These are phyloP conservation scores for Margarornis squamiger DNA, from an alignment of 2,797 vertebrate species.

Conservation along the genomic window DNA sequence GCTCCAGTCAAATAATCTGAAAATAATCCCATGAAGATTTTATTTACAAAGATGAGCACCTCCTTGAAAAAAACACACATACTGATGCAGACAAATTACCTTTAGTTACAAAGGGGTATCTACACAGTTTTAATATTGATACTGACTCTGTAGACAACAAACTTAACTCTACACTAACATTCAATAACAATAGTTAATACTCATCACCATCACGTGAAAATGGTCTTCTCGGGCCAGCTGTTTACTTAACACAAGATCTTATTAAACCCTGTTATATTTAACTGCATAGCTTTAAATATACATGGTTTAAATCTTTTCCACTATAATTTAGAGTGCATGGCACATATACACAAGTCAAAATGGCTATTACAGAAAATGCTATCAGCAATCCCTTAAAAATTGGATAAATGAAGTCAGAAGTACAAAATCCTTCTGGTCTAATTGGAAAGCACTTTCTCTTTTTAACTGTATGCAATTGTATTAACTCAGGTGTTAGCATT, in stretches of 20 bases:
- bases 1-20: constrained; percentile 53
- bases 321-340: background rate
- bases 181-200: background rate
- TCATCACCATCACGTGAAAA: background rate
- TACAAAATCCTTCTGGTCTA: background rate
- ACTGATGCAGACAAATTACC: background rate
- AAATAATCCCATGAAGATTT: constrained; percentile 47
- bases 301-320: background rate
- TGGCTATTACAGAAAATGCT: background rate
- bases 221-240: background rate
- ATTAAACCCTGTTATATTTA: background rate
- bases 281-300: background rate
- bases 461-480: background rate
- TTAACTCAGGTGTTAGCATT: background rate
- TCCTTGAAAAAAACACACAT: background rate
- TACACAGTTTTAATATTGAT: background rate
- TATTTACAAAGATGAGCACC: constrained; percentile 23
- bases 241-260: background rate
- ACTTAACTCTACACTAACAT: background rate
- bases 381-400: background rate
- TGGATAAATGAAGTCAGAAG: background rate
- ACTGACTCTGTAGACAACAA: background rate
- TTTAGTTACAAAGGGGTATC: background rate
- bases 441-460: background rate
- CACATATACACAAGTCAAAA: background rate